Base-by-base conservation (phyloP, 2,113 vertebrate species). In the Paracanthobrama guichenoti region DNA sequence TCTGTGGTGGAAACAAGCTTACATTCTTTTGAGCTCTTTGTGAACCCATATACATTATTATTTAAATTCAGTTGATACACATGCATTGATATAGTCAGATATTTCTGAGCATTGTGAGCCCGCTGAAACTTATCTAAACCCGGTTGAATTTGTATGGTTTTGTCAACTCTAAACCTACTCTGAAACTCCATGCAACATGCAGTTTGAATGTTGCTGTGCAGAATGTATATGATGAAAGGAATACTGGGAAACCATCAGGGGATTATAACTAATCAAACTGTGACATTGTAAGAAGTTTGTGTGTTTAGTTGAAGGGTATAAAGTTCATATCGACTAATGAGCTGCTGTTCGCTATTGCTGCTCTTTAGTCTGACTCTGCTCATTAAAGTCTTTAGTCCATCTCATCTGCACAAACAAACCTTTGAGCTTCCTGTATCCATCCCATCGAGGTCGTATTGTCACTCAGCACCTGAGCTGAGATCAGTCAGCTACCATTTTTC, bases 251-350 rank as follows among this genome's bases (percentile, higher is more conserved):
- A 78, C 39, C 13, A 9, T 59, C 28, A 60, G 55, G 6, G 75
- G 28, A 39, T 78, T 78, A 2, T 59, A 57, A 53, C 50, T 59
- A 28, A 78, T 53, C 50, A 78, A 59, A 39, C 35, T 78, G 53
- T 59, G 75, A 57, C 55, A 31, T 26, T 55, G 18, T 42, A 59
- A 42, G 24, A 53, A 53, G 46, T 75, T 77, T 77, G 31, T 14
- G 53, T 77, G 48, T 59, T 78, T 60, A 78, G 18, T 60, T n/a
- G 31, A 78, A 55, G 48, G 44, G 16, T 74, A 20, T 73, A 35
- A 71, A 81, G 53, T 79, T 83, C 62, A 84, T 31, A 77, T 48
- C 39, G 42, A 82, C 79, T 87, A 87, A 87, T 82, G 83, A 87
- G 83, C 73, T 82, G n/a, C 48, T 84, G 77, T 50, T 80, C 3